These are phyloP conservation scores for Nettapus auritus DNA, from an alignment of 2,113 vertebrate genomes.

Conservation along the genomic window DNA sequence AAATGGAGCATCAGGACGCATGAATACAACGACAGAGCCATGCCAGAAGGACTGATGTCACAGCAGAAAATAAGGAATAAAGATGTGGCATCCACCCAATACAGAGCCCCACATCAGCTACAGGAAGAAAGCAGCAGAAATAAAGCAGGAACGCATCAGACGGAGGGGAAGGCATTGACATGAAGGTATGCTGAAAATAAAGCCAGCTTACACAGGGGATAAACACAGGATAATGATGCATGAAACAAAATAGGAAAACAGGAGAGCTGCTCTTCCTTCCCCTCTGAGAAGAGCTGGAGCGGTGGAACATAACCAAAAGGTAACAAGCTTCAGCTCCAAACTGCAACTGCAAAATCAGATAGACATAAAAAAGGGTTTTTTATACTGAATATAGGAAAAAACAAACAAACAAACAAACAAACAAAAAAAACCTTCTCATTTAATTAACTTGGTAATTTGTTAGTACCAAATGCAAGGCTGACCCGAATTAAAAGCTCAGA, in stretches of 20 bases:
- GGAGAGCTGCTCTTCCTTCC: not conserved
- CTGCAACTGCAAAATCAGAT: not conserved
- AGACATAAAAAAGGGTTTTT: not conserved
- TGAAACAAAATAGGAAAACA: not conserved
- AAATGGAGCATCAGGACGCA: not conserved
- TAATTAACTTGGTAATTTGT: not conserved
- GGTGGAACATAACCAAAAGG: not conserved
- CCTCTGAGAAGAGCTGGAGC: not conserved
- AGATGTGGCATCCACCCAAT: rapidly evolving
- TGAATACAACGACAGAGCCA: not conserved
- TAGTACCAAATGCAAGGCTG: not conserved
- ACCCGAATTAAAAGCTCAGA: not conserved
- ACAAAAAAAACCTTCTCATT: not conserved
- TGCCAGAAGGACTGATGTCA: not conserved
- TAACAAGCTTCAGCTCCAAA: not conserved
- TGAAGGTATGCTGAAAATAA: not conserved
- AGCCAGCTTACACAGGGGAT: not conserved
- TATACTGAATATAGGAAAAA: not conserved
- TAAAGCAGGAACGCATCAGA: not conserved
- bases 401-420: no score
- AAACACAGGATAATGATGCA: not conserved
- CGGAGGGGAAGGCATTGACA: not conserved
- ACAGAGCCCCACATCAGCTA: not conserved
- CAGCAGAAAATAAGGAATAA: not conserved
- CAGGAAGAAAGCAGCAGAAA: not conserved